Evolutionary conservation across 1,140 invertebrate genomes (phyloP).

Genomic region (Delia radicum): DNA sequence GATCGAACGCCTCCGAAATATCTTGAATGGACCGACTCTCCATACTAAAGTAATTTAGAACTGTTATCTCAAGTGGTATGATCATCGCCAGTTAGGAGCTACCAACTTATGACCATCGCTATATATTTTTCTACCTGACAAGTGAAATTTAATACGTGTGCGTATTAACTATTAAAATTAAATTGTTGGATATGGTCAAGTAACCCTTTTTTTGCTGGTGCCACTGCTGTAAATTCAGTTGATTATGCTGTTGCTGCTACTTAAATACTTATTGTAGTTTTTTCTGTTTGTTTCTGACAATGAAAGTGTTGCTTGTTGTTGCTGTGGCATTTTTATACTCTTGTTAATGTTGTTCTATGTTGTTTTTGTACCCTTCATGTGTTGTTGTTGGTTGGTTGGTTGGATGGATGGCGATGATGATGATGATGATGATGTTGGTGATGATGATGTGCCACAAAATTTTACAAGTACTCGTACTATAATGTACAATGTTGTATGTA

Average conservation of each 20-base stretch:
- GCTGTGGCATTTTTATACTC: neutral
- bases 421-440: neutral
- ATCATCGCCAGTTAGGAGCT: too few species aligned
- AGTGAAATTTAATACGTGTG: too few species aligned
- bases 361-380: too few species aligned
- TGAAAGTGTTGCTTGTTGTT: neutral
- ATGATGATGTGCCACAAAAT: slow-evolving; percentile 6
- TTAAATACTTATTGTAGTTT: neutral
- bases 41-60: too few species aligned
- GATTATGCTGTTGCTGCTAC: neutral
- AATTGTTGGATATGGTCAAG: neutral
- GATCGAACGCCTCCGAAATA: too few species aligned
- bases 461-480: slow-evolving; percentile 2
- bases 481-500: neutral
- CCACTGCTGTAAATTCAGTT: neutral
- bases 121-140: too few species aligned
- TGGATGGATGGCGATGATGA: neutral
- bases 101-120: too few species aligned
- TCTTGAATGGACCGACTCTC: too few species aligned
- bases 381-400: neutral
- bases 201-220: neutral
- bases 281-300: neutral
- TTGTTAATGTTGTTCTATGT: neutral
- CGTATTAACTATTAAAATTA: too few species aligned
- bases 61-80: too few species aligned